These are phyloP conservation scores for Gopherus flavomarginatus DNA, from an alignment of 2,113 vertebrate genomes.

Conservation along the genomic window DNA sequence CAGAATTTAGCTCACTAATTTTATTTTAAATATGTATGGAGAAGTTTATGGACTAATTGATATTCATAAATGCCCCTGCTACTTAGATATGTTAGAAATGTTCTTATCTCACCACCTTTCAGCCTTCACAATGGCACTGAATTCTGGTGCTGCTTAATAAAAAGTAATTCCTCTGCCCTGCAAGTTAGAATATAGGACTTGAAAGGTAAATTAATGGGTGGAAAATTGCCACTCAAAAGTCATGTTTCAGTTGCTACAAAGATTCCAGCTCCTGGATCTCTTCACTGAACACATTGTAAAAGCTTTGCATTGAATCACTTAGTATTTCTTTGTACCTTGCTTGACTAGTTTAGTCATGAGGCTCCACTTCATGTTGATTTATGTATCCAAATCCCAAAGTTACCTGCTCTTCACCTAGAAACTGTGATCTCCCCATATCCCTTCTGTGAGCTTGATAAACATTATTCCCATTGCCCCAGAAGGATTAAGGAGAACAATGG, in stretches of 20 bases:
- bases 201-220: background rate
- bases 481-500: background rate
- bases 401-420: background rate
- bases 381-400: background rate
- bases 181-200: background rate
- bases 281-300: background rate
- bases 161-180: background rate
- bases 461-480: background rate
- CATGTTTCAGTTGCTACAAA: background rate
- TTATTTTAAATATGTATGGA: background rate
- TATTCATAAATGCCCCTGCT: background rate
- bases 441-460: background rate
- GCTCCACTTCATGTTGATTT: background rate
- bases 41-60: background rate
- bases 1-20: background rate
- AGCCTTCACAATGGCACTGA: background rate
- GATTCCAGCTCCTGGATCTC: background rate
- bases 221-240: background rate
- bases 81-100: background rate
- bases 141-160: background rate
- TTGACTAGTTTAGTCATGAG: background rate
- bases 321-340: background rate
- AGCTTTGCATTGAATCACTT: background rate
- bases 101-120: accelerated
- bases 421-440: background rate